Evolutionary conservation across 1,140 invertebrate genomes (phyloP).

Genomic region (Euwallacea similis): DNA sequence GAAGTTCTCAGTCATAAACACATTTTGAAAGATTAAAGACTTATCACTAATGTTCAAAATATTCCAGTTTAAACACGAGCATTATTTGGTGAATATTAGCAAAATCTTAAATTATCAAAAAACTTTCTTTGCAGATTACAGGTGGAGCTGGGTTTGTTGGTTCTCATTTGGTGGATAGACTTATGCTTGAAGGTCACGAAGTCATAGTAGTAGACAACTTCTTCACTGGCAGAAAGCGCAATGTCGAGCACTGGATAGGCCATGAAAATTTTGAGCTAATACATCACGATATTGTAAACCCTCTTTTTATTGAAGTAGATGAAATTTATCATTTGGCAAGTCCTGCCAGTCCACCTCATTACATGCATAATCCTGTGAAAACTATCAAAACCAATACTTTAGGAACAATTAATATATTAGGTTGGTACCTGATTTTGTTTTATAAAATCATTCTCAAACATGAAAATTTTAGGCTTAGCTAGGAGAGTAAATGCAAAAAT

Average conservation of each 20-base stretch:
- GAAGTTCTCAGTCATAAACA: neutral
- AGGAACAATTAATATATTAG: conserved; percentile 99
- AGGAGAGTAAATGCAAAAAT: conserved; percentile 92
- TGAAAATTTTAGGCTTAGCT: conserved; percentile 62
- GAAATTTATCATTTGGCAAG: conserved; percentile 99
- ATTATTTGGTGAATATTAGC: neutral
- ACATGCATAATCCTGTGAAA: conserved; percentile 99
- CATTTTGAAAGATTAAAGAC: neutral
- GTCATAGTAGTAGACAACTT: conserved; percentile 98
- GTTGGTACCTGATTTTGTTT: conserved; percentile 54
- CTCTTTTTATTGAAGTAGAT: conserved; percentile 96
- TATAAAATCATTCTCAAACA: neutral
- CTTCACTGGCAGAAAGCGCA: conserved; percentile 94
- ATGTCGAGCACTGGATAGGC: conserved; percentile 98
- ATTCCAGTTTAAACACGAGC: neutral
- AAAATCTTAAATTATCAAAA: neutral
- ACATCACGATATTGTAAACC: conserved; percentile 98
- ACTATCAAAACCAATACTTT: conserved; percentile 99
- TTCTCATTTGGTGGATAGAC: conserved; percentile 92
- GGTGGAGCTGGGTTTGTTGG: conserved; percentile 99
- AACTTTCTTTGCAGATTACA: conserved; percentile 69
- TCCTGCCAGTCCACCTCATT: conserved; percentile 97
- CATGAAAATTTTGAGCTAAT: conserved; percentile 99
- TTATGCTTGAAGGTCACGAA: conserved; percentile 97
- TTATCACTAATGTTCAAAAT: neutral